Evolutionary conservation across 2,113 vertebrate genomes (phyloP).

Genomic region (Picathartes gymnocephalus): DNA sequence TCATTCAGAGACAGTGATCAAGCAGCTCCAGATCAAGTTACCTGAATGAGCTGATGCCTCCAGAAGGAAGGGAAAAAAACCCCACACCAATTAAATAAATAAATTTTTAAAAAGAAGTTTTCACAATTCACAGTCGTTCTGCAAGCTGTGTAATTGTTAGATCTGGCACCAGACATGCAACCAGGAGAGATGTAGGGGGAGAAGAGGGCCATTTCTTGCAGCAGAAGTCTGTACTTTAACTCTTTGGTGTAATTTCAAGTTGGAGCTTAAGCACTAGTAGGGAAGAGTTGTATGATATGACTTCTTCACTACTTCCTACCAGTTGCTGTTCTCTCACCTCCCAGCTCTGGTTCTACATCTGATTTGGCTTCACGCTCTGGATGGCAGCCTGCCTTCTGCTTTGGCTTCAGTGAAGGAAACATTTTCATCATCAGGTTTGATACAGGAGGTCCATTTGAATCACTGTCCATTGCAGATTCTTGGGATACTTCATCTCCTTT

Average conservation of each 20-base stretch:
- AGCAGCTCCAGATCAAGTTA: not conserved
- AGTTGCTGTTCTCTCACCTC: conserved; percentile 68
- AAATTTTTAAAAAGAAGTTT: not conserved
- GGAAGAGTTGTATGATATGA: not conserved
- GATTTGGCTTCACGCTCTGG: conserved; percentile 22
- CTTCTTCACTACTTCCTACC: not conserved
- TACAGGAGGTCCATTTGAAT: conserved; percentile 63
- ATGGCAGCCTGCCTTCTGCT: conserved; percentile 63
- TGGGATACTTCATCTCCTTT: conserved; percentile 50
- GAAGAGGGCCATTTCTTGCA: not conserved
- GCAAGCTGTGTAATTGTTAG: not conserved
- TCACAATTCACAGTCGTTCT: not conserved
- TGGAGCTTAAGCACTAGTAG: not conserved
- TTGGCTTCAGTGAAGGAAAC: conserved; percentile 87
- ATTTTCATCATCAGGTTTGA: conserved; percentile 86
- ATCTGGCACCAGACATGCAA: not conserved
- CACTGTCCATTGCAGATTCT: not conserved
- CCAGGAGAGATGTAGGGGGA: not conserved
- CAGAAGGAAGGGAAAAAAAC: not conserved
- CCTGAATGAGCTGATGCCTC: not conserved
- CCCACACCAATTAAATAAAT: not conserved
- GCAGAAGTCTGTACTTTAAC: not conserved
- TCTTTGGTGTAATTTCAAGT: not conserved
- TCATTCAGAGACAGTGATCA: not conserved
- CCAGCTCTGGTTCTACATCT: conserved; percentile 50